Evolutionary conservation across 2,888 invertebrate genomes (phyloP).

Genomic region (Dryobota labecula): DNA sequence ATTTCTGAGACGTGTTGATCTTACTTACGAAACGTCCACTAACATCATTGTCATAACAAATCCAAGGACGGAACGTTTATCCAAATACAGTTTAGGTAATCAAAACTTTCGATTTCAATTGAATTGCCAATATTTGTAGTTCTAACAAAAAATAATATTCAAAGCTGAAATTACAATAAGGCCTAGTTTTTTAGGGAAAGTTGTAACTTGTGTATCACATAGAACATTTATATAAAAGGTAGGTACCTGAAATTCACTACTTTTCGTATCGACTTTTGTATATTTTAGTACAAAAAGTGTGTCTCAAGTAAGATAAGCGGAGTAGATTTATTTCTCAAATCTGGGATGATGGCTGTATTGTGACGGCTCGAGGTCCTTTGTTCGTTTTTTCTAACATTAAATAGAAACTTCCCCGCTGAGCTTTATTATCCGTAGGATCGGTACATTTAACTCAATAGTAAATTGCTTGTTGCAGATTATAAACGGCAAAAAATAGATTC

Average conservation of each 20-base stretch:
- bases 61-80: constrained; percentile 40
- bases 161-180: constrained; percentile 14
- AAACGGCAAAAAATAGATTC: constrained; percentile 39
- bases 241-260: constrained; percentile 27
- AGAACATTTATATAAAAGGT: constrained; percentile 10
- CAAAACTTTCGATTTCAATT: constrained; percentile 48
- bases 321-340: constrained; percentile 59
- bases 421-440: constrained; percentile 38
- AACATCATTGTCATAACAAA: constrained; percentile 14
- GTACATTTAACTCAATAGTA: constrained; percentile 59
- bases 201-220: constrained; percentile 20
- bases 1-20: constrained; percentile 7
- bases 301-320: constrained; percentile 48
- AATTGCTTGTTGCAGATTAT: constrained; percentile 56
- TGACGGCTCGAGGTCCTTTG: constrained; percentile 51
- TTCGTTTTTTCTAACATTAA: constrained; percentile 56
- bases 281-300: constrained; percentile 42
- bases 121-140: constrained; percentile 28
- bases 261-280: constrained; percentile 32
- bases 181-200: constrained; percentile 22
- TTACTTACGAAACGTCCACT: constrained; percentile 18
- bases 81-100: constrained; percentile 33
- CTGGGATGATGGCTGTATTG: constrained; percentile 55
- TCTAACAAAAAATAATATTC: constrained; percentile 26
- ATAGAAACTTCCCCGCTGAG: constrained; percentile 56